These are phyloP conservation scores for Latrodectus geometricus DNA, from an alignment of 1,140 invertebrate species.

Conservation along the genomic window DNA sequence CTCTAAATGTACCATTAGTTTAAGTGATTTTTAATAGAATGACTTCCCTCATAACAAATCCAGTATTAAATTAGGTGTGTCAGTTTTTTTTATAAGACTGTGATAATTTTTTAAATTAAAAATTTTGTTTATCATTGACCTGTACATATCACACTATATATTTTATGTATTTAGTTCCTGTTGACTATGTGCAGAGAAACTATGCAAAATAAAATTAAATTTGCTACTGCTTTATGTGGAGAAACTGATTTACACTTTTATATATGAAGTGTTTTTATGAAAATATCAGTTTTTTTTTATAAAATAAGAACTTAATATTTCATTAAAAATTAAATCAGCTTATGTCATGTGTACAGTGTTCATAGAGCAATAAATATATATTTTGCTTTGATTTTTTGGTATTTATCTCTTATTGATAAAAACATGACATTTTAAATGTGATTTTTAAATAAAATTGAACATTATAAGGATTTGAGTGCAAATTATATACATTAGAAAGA, in stretches of 20 bases:
- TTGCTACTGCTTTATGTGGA: constrained; percentile 3
- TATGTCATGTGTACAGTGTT: background rate
- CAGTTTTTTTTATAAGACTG: constrained; percentile 35
- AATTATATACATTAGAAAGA: no score
- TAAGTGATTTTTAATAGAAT: constrained; percentile 10
- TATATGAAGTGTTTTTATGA: background rate
- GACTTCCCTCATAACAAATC: background rate
- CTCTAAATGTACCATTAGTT: constrained; percentile 3
- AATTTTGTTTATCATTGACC: constrained; percentile 12
- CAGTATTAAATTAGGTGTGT: constrained; percentile 56
- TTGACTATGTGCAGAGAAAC: constrained; percentile 37
- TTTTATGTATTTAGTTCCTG: constrained; percentile 51
- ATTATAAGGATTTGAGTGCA: no score
- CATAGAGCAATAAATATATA: constrained; percentile 24
- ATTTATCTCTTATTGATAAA: no score
- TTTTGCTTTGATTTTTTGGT: background rate
- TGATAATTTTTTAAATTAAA: constrained; percentile 46
- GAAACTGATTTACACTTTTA: constrained; percentile 17
- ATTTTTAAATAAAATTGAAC: no score
- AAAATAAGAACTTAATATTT: background rate
- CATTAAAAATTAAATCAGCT: background rate
- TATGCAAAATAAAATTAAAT: constrained; percentile 3
- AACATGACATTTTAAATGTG: no score
- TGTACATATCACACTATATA: constrained; percentile 25
- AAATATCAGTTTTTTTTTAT: background rate